These are phyloP conservation scores for Cerastis leucographa DNA, from an alignment of 2,888 invertebrate genomes.

Conservation along the genomic window DNA sequence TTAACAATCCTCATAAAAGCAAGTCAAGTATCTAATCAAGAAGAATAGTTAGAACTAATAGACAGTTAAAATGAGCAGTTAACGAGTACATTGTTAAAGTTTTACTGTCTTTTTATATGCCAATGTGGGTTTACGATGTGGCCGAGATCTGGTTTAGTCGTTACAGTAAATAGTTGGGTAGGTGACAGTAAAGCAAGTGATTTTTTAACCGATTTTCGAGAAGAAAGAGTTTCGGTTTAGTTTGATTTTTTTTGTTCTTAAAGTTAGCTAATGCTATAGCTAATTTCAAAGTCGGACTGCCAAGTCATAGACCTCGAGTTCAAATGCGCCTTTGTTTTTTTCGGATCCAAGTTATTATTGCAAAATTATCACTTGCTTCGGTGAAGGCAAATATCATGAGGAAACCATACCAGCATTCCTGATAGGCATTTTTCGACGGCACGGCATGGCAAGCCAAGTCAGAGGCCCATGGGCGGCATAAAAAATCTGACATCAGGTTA, in stretches of 20 bases:
- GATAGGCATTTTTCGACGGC: not conserved
- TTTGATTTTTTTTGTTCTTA: no score
- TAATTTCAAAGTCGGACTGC: no score
- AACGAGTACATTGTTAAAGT: constrained; percentile 67
- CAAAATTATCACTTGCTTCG: not conserved
- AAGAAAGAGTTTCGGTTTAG: not conserved
- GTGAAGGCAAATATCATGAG: not conserved
- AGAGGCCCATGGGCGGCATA: not conserved
- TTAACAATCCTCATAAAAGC: constrained; percentile 62
- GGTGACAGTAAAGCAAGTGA: constrained; percentile 8
- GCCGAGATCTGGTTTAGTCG: constrained; percentile 49
- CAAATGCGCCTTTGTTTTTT: not conserved
- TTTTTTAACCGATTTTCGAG: constrained; percentile 14
- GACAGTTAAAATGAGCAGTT: constrained; percentile 68
- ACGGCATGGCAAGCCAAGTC: not conserved
- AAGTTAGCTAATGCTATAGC: no score
- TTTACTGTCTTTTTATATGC: constrained; percentile 70
- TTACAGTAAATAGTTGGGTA: constrained; percentile 16
- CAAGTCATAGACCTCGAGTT: not conserved
- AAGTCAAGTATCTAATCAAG: constrained; percentile 69
- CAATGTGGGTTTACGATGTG: constrained; percentile 67
- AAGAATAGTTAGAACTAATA: constrained; percentile 68
- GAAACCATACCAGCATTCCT: not conserved
- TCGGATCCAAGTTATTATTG: not conserved
- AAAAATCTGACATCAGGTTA: not conserved